Evolutionary conservation across 2,113 vertebrate species (phyloP).

Genomic region (Melanostigma gelatinosum): DNA sequence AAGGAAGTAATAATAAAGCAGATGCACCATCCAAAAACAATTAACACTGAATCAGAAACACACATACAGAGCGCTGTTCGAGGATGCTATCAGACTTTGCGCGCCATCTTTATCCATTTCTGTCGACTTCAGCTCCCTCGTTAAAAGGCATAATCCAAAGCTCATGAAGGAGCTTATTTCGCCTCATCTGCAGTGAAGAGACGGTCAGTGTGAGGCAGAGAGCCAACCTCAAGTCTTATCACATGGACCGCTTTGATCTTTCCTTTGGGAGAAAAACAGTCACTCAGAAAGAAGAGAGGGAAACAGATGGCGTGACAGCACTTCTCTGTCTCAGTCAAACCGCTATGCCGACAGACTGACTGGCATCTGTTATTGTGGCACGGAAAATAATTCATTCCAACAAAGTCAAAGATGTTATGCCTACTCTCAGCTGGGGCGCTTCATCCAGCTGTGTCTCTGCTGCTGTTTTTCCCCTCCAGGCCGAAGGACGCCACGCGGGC

Average conservation of each 20-base stretch:
- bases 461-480: conserved; percentile 78
- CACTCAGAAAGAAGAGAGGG: conserved; percentile 26
- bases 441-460: conserved; percentile 24
- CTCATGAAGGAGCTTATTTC: conserved; percentile 30
- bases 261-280: conserved; percentile 40
- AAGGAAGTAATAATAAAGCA: conserved; percentile 4
- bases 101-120: conserved; percentile 7
- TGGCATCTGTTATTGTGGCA: conserved; percentile 53
- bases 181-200: conserved; percentile 37
- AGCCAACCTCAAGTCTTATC: conserved; percentile 53
- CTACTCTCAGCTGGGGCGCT: conserved; percentile 21
- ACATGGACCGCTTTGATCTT: conserved; percentile 56
- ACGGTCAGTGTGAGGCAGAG: conserved; percentile 14
- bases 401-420: conserved; percentile 33
- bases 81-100: background rate
- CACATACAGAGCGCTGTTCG: background rate
- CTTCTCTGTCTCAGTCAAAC: conserved; percentile 47
- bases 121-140: conserved; percentile 24
- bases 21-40: background rate
- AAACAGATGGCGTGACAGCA: conserved; percentile 56
- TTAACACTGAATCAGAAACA: background rate
- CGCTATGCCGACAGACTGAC: conserved; percentile 43
- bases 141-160: conserved; percentile 15
- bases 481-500: conserved; percentile 98
- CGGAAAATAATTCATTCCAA: conserved; percentile 36